Evolutionary conservation across 2,797 vertebrate genomes (phyloP), one percentile per base, ranked within the genome.

Genomic region (Melanotaenia pygmaea): DNA sequence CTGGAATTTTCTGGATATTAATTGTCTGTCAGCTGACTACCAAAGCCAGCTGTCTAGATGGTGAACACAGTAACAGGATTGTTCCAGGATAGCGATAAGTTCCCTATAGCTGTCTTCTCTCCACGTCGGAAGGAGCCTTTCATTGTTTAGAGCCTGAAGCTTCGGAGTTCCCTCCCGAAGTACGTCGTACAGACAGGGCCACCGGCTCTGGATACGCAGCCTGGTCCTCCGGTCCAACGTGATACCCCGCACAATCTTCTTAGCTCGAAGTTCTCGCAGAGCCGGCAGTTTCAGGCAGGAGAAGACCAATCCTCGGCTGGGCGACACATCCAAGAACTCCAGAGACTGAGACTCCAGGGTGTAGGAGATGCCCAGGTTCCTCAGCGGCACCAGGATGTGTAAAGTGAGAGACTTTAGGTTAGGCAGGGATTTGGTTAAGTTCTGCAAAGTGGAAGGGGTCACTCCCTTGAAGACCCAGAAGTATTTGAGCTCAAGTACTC

Each of bases 401-500:
- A 96, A 83, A 1, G 94, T 95, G 74, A 96, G 88, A 5, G 94
- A 95, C 68, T 92, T 93, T 1, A 96, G 92, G 84, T 93, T 93
- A 0, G 95, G 95, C 65, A 96, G 89, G 0, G 95, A 94, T 64
- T 91, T 91, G 22, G 94, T 95, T 6, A 96, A 74, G 26, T 82
- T 84, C 75, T 94, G 93, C 87, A 96, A 89, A 0, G 93, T 95
- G 4, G 91, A 87, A 0, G 95, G 95, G 3, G 90, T 93, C 51
- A 96, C 94, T 0, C 95, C 94, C 76, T 95, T 96, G 59, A 96
- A 96, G 1, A 96, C 94, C 96, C 96, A 96, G 87, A 96, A 96
- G 76, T 95, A 96, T 63, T 95, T 96, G 13, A 96, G 92, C 86
- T 96, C 95, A 1, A 96, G 91, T 37, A 93, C 93, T n/a, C 91